These are phyloP conservation scores for Eucera pruinosa DNA, from an alignment of 2,888 invertebrate genomes.

Conservation along the genomic window DNA sequence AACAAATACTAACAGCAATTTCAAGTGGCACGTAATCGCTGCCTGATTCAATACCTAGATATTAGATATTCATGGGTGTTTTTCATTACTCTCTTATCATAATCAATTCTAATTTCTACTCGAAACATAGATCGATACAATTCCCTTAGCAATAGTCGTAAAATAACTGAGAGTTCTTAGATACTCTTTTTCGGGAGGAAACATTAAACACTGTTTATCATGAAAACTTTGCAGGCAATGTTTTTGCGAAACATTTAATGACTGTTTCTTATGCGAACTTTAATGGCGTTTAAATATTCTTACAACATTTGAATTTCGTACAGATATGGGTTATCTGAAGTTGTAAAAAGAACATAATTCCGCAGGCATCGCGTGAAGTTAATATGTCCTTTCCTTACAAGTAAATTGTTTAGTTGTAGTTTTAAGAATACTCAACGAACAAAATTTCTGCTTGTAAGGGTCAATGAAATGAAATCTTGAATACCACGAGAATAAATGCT, in stretches of 20 bases:
- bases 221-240: too few relatives aligned
- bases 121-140: background rate
- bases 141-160: background rate
- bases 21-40: slow-evolving; percentile 18
- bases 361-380: background rate
- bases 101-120: too few relatives aligned
- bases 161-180: background rate
- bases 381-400: background rate
- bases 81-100: background rate
- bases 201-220: too few relatives aligned
- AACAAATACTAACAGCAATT: slow-evolving; percentile 13
- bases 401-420: background rate
- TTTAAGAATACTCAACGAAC: background rate
- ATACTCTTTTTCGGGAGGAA: too few relatives aligned
- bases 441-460: background rate
- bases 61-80: background rate
- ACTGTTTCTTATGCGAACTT: background rate
- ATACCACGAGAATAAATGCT: too few relatives aligned
- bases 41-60: slow-evolving; percentile 4
- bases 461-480: slow-evolving; percentile 24
- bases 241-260: background rate
- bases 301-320: background rate
- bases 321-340: background rate
- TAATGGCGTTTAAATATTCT: background rate
- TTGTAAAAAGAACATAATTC: background rate